A percentile compares a stretch with the other conserved stretches of the same genome.
Conservation (phyloP, 2,797 vertebrate species). For the Enteromius treurensis region DNA sequence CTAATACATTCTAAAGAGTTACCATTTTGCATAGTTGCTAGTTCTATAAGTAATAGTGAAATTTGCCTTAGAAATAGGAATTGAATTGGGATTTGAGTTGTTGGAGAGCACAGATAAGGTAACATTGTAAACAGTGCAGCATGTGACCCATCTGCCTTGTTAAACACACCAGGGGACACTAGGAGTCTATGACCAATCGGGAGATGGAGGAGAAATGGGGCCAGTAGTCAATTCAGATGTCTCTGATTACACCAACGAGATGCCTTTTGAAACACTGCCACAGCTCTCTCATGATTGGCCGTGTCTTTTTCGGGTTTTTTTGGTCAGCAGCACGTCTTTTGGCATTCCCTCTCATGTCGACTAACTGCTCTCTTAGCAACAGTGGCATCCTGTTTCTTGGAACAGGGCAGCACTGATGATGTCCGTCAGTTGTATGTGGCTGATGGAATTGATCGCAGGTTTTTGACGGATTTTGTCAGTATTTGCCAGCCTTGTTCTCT, state of each 20-base stretch:
- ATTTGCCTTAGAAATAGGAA: neutral
- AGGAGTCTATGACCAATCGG: slow-evolving; percentile 50
- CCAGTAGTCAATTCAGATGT: slow-evolving; percentile 63
- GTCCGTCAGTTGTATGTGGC: slow-evolving; percentile 17
- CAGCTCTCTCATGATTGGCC: slow-evolving; percentile 26
- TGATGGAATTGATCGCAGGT: neutral
- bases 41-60: neutral
- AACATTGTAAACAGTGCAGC: slow-evolving; percentile 54
- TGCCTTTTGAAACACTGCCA: slow-evolving; percentile 35
- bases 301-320: neutral
- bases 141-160: slow-evolving; percentile 62
- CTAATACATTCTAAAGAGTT: neutral
- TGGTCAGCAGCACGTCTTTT: neutral
- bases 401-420: slow-evolving; percentile 10
- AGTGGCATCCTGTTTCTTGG: slow-evolving; percentile 37
- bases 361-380: slow-evolving; percentile 42
- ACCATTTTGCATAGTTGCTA: neutral
- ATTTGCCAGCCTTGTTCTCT: slow-evolving; percentile 17
- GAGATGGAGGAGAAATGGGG: slow-evolving; percentile 49
- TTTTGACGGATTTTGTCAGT: slow-evolving; percentile 23
- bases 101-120: slow-evolving; percentile 11
- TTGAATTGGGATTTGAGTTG: slow-evolving; percentile 41
- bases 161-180: slow-evolving; percentile 45
- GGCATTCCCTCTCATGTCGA: slow-evolving; percentile 36
- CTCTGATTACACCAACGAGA: slow-evolving; percentile 62